Percentiles rank a stretch among this genome's conserved stretches.
Evolutionary conservation across 2,113 vertebrate species (phyloP).

Genomic region (Cercopithecus mona): DNA sequence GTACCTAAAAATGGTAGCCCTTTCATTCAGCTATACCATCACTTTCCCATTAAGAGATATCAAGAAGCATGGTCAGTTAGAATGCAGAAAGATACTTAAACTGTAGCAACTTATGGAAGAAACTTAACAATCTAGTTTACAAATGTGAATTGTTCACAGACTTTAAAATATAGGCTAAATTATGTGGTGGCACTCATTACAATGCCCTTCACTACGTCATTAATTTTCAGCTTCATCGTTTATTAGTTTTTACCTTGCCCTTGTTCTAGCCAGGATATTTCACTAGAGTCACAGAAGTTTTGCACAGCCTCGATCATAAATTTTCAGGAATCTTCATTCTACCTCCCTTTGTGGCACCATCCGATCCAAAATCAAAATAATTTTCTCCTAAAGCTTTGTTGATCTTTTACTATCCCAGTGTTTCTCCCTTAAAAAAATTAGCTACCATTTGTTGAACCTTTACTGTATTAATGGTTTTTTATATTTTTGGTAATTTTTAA

Average conservation of each 20-base stretch:
- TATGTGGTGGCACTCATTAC: background rate
- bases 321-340: background rate
- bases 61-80: background rate
- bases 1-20: background rate
- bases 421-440: background rate
- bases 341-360: background rate
- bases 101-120: background rate
- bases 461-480: background rate
- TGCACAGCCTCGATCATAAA: background rate
- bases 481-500: background rate
- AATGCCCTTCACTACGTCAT: background rate
- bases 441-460: background rate
- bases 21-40: background rate
- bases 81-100: background rate
- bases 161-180: background rate
- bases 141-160: background rate
- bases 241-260: background rate
- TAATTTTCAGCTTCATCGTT: background rate
- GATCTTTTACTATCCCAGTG: background rate
- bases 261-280: background rate
- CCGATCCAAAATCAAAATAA: background rate
- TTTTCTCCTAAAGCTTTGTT: background rate
- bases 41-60: background rate
- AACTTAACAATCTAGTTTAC: background rate
- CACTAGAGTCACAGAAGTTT: no score